Evolutionary conservation across 1,140 invertebrate genomes (phyloP), one percentile per base, ranked within the genome.

Genomic region (Zaprionus gabonicus): DNA sequence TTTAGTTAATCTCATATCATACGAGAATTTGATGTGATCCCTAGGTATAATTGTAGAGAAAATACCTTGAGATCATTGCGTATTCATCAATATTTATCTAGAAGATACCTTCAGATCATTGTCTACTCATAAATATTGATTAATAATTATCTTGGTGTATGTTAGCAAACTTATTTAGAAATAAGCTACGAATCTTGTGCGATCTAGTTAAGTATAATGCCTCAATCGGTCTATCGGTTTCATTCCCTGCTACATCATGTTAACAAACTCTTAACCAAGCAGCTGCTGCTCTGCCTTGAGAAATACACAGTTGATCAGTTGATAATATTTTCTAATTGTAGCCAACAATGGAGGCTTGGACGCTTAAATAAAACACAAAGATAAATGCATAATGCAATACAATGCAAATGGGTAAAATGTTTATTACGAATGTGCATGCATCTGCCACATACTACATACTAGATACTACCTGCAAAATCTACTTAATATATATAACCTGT

Each of bases 311-410:
- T 88, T 88, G 84, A 90, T 76, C 85, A 51, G 46, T 51, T 51
- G 46, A 90, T 90, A 90, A 88, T 64, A 80, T 85, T 91, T 82
- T 88, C 78, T 91, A 88, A 91, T 92, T 92, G 91, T 92, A 92
- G 92, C 92, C 91, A 84, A 78, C 91, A 79, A 92, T 93, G 92
- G 92, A 93, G 83, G 92, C 92, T 93, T 93, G 92, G 92, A 93
- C 92, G 91, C 92, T 93, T 93, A 93, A 93, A 93, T 93, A 93
- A 92, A 91, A 87, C 75, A 84, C 82, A 82, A 58, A 86, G 80
- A 88, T 76, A 73, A 71, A 90, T 81, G 81, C 84, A 90, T 88
- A 71, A 57, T 70, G 68, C 68, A 62, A 58, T 65, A 71, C 57
- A 71, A 74, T 85, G 81, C 81, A 78, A 92, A 91, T 91, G 85